Percentiles rank a stretch among this genome's conserved stretches.
These are phyloP conservation scores for Paraescarpia echinospica DNA, from an alignment of 1,140 invertebrate genomes.

Conservation along the genomic window DNA sequence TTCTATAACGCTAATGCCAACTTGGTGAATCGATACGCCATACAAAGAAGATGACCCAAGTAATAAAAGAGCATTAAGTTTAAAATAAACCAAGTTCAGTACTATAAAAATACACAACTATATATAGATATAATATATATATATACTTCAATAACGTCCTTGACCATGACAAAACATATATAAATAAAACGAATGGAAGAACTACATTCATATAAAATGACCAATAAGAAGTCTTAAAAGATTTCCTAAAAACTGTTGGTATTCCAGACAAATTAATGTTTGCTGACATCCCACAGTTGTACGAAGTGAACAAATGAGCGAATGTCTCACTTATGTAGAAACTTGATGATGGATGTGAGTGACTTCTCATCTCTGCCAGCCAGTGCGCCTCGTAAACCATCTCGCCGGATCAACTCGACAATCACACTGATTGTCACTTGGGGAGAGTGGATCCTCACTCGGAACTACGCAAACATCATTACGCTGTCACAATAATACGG, in stretches of 20 bases:
- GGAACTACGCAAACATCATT: conserved; percentile 29
- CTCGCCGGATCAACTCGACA: conserved; percentile 70
- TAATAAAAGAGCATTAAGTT: background rate
- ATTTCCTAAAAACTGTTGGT: no score
- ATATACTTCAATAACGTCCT: no score
- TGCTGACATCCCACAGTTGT: no score
- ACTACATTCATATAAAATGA: no score
- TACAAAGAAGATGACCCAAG: background rate
- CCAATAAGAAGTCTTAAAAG: no score
- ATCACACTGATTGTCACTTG: conserved; percentile 77
- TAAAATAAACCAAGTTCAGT: no score
- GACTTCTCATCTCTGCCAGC: conserved; percentile 69
- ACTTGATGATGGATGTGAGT: conserved; percentile 70
- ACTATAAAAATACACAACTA: conserved; percentile 14
- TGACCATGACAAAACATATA: no score
- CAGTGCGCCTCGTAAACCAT: conserved; percentile 64
- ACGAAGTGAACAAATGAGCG: no score
- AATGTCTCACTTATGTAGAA: conserved; percentile 62
- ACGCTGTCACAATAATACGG: conserved; percentile 33
- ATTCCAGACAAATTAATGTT: no score
- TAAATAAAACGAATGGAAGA: no score
- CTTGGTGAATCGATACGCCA: background rate
- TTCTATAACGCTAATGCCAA: no score
- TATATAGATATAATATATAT: background rate
- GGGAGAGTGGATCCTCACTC: conserved; percentile 65